Percentiles rank a stretch among this genome's conserved stretches.
Conservation (phyloP, 1,140 invertebrate species). For the Heliconius himera region DNA sequence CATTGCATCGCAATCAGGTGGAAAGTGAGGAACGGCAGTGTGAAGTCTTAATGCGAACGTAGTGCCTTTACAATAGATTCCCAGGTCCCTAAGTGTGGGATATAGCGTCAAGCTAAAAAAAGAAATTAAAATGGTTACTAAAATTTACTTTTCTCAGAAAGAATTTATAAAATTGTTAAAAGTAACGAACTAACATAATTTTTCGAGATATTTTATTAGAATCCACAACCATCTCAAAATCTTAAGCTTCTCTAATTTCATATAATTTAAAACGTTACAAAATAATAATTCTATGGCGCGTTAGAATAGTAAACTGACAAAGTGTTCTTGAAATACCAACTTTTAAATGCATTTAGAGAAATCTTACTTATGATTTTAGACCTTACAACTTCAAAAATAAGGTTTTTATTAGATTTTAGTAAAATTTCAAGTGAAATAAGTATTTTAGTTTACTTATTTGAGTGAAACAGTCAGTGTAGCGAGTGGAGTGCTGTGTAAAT, state of each 20-base stretch:
- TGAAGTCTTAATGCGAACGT: too few relatives aligned
- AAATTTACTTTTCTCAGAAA: too few relatives aligned
- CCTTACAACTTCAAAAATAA: background rate
- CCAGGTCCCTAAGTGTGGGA: too few relatives aligned
- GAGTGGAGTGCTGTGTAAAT: conserved; percentile 74
- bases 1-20: too few relatives aligned
- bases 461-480: conserved; percentile 73
- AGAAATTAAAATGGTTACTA: too few relatives aligned
- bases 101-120: too few relatives aligned
- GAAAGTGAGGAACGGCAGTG: too few relatives aligned
- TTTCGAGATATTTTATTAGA: too few relatives aligned
- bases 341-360: conserved; percentile 21
- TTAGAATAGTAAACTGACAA: conserved; percentile 51
- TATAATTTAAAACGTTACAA: conserved; percentile 9
- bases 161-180: too few relatives aligned
- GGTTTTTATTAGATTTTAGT: background rate
- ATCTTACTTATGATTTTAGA: background rate
- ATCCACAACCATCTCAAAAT: too few relatives aligned
- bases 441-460: conserved; percentile 50
- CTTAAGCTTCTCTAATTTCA: background rate
- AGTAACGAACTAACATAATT: too few relatives aligned
- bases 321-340: conserved; percentile 46
- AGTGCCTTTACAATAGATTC: too few relatives aligned
- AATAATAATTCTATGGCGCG: conserved; percentile 57
- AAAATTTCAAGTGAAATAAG: background rate